phyloP scores from a whole-genome alignment of 2,888 invertebrate genomes.

The Chalcis sispes region DNA sequence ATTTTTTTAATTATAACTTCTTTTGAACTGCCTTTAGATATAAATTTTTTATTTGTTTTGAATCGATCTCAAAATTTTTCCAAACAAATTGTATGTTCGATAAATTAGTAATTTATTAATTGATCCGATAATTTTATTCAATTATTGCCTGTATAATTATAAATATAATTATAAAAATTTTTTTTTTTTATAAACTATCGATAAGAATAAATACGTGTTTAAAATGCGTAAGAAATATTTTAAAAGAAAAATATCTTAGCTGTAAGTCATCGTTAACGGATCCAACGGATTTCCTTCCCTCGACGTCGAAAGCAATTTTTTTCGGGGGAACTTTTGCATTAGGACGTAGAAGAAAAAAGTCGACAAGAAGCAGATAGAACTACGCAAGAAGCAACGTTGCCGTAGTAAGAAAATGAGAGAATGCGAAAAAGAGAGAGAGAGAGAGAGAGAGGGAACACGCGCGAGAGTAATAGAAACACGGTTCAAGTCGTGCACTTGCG shows the following conservation, averaged over 20 bases:
- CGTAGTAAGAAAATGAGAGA: constrained; percentile 4
- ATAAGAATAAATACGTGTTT: not conserved
- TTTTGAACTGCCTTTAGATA: no score
- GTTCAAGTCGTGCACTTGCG: constrained; percentile 28
- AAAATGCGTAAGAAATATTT: not conserved
- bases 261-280: constrained; percentile 41
- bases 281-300: constrained; percentile 5
- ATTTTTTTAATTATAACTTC: no score
- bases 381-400: no score
- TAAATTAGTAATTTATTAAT: no score
- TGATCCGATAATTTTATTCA: no score
- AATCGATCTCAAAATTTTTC: no score
- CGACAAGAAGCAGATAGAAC: no score
- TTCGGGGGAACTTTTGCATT: constrained; percentile 43
- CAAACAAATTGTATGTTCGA: no score
- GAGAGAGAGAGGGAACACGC: not conserved
- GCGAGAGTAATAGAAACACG: constrained; percentile 47
- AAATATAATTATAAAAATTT: no score
- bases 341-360: not conserved
- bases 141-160: no score
- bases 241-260: constrained; percentile 18
- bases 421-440: constrained; percentile 5
- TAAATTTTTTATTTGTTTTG: no score
- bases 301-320: constrained; percentile 42
- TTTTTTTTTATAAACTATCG: no score